Base-by-base conservation (phyloP, 37 sponge, comb jelly and placozoan species). In the Beroe forskalii region DNA sequence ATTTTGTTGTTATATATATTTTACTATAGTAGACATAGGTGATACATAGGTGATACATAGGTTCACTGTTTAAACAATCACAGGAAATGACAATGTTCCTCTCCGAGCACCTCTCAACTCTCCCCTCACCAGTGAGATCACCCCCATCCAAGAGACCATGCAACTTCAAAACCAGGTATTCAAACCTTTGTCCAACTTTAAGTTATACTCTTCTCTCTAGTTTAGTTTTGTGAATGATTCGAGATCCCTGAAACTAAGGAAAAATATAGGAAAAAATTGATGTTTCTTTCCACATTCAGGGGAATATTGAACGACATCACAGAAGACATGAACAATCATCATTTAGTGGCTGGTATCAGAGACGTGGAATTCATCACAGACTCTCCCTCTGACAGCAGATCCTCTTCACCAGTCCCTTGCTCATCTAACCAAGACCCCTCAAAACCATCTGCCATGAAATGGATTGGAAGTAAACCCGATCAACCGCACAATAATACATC, bases 61-160 rank as follows among this genome's bases (percentile, higher is more conserved):
- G n/a, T n/a, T n/a, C n/a, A n/a, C n/a, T n/a, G n/a, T n/a, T n/a
- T n/a, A n/a, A n/a, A n/a, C n/a, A n/a, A n/a, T 27, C 17, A 6
- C 66, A 64, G 43, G 86, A 80, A 37, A 80, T 80, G 86, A 80
- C 27, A 8, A 3, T 80, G 86, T 80, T 80, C 22, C 35, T 80
- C 38, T 80, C 86, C 12, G 86, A 80, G 3, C 37, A 80, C 55
- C 42, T 41, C 22, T 1, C 55, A n/a, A 42, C 86, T 44, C 55
- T 80, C n/a, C 55, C 17, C 55, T 80, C 86, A 32, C 86, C 86
- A 24, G 86, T 44, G 14, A 6, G 8, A 33, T 33, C 86, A 4
- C 86, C 86, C 42, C 86, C 86, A 9, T 80, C 86, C 39, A 80
- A 80, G 22, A 43, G 86, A 80, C 86, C 55, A 43, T 80, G 86